These are phyloP conservation scores for Thalassophryne amazonica DNA, from an alignment of 2,797 vertebrate genomes.

Conservation along the genomic window DNA sequence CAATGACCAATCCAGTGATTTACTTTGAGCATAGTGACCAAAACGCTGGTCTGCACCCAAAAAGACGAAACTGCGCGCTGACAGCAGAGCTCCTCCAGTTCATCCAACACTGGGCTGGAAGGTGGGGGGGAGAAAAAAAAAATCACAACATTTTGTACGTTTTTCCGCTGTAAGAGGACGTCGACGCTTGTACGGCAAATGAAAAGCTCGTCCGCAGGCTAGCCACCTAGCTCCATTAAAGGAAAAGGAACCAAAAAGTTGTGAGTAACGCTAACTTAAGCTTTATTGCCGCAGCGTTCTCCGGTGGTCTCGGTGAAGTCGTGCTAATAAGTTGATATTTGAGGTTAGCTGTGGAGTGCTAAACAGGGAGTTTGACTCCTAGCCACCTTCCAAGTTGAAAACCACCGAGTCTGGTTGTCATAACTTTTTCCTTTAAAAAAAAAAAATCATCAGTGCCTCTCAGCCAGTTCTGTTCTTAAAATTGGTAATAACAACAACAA, in stretches of 20 bases:
- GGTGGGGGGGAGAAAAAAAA: conserved; percentile 50
- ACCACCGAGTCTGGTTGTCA: conserved; percentile 6
- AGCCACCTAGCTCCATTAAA: conserved; percentile 56
- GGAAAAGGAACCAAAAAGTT: conserved; percentile 59
- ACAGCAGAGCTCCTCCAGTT: conserved; percentile 52
- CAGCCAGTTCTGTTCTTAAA: neutral
- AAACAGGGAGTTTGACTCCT: conserved; percentile 58
- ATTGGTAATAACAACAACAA: neutral
- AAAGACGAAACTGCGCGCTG: conserved; percentile 26
- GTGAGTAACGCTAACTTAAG: conserved; percentile 55
- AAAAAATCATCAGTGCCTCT: neutral
- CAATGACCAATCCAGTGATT: too few species aligned
- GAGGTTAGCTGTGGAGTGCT: conserved; percentile 50
- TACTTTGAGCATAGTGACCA: too few species aligned
- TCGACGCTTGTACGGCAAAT: conserved; percentile 62
- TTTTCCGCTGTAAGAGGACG: conserved; percentile 72
- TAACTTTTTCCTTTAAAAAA: too few species aligned
- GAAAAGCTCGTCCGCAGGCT: conserved; percentile 63
- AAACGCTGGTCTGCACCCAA: too few species aligned
- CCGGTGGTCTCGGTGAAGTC: conserved; percentile 39
- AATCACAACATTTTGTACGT: conserved; percentile 67
- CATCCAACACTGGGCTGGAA: conserved; percentile 32
- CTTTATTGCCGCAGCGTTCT: too few species aligned
- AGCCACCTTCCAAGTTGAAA: conserved; percentile 23
- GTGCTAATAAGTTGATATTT: conserved; percentile 56